Percentiles rank a stretch among this genome's conserved stretches.
Evolutionary conservation across 1,140 invertebrate genomes (phyloP).

Genomic region (Calephelis virginiensis): DNA sequence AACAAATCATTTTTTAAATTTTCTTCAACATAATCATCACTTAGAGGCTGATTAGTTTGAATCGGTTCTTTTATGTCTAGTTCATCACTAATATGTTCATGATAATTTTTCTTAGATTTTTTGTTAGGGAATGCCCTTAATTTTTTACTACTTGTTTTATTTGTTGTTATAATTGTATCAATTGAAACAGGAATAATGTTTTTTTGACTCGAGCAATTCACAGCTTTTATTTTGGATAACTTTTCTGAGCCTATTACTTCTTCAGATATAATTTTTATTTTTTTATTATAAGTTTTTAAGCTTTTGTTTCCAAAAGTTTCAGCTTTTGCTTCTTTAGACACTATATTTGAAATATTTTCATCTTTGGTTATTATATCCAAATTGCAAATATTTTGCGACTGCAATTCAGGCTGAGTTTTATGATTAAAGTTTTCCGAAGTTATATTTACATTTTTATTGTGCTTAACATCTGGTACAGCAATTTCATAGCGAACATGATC

Average conservation of each 20-base stretch:
- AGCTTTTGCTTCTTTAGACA: not conserved
- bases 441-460: not conserved
- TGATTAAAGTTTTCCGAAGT: not conserved
- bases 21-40: not conserved
- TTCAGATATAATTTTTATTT: constrained; percentile 39
- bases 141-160: constrained; percentile 1
- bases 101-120: constrained; percentile 16
- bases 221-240: constrained; percentile 34
- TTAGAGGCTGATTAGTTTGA: not conserved
- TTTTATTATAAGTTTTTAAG: constrained; percentile 22
- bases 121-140: constrained; percentile 9
- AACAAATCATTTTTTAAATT: not conserved
- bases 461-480: not conserved
- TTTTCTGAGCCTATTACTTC: constrained; percentile 36
- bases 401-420: not conserved
- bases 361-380: not conserved
- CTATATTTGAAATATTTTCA: not conserved
- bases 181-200: constrained; percentile 33
- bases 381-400: not conserved
- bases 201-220: constrained; percentile 21
- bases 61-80: not conserved
- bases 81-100: not conserved
- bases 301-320: constrained; percentile 1
- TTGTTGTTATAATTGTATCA: constrained; percentile 31
- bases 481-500: not conserved